A percentile compares a stretch with the other conserved stretches of the same genome.
Conservation (phyloP, 1,140 invertebrate species). For the Pogonomyrmex californicus region DNA sequence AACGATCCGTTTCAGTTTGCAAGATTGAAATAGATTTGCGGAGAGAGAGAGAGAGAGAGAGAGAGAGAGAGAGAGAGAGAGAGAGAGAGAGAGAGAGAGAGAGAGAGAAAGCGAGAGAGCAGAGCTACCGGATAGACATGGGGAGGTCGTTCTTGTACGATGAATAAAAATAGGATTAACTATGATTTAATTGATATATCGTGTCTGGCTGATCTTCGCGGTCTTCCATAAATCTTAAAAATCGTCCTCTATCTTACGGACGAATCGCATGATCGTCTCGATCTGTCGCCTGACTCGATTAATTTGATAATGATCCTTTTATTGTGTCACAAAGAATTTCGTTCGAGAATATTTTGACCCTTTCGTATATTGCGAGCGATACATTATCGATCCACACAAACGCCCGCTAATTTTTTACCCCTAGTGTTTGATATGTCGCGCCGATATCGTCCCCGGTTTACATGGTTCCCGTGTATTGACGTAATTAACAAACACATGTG, state of each 20-base stretch:
- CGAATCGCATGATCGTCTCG: not conserved
- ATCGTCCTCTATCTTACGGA: not conserved
- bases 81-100: not conserved
- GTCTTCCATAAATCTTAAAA: not conserved
- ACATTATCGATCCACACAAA: conserved; percentile 29
- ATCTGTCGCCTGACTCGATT: not conserved
- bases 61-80: not conserved
- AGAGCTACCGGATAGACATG: conserved; percentile 25
- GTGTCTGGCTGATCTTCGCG: not conserved
- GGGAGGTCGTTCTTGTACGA: conserved; percentile 14
- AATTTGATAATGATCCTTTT: not conserved
- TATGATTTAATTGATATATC: conserved; percentile 27
- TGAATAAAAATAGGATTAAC: conserved; percentile 41
- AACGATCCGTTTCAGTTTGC: conserved; percentile 50
- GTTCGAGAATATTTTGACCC: not conserved
- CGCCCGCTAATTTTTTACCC: conserved; percentile 11
- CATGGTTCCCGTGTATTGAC: not conserved
- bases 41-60: not conserved
- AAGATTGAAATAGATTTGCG: conserved; percentile 49
- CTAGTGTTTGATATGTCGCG: conserved; percentile 10
- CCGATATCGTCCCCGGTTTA: conserved; percentile 1
- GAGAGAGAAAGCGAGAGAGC: not conserved
- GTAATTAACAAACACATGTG: conserved; percentile 29
- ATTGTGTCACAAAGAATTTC: not conserved
- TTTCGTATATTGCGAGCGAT: conserved; percentile 8